phyloP scores from a whole-genome alignment of 2,797 vertebrate species.

The Heliangelus exortis region DNA sequence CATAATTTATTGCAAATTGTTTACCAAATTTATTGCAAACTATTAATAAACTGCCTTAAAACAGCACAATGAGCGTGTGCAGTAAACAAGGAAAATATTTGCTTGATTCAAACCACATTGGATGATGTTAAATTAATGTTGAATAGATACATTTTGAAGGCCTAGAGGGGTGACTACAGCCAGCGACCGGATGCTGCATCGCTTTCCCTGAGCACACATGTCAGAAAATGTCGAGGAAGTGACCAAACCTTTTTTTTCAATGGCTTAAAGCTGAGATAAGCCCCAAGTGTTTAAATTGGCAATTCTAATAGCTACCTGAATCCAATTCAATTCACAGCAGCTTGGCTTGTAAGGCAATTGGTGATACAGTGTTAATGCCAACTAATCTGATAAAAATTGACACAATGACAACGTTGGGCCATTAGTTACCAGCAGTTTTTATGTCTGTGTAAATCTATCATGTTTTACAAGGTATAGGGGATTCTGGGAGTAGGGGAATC shows the following conservation, averaged over 20 bases:
- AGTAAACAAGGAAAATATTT: conserved; percentile 77
- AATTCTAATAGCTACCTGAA: conserved; percentile 72
- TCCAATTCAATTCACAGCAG: conserved; percentile 57
- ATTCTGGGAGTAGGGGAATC: conserved; percentile 33
- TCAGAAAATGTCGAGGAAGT: conserved; percentile 57
- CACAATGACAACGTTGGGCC: conserved; percentile 48
- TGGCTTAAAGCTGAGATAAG: conserved; percentile 69
- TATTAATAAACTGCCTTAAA: conserved; percentile 76
- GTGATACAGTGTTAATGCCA: conserved; percentile 70
- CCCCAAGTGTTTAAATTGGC: conserved; percentile 59
- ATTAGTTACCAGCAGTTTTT: conserved; percentile 67
- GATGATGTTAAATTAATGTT: conserved; percentile 65
- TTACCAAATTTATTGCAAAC: conserved; percentile 76
- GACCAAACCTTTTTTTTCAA: conserved; percentile 69
- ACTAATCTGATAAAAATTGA: conserved; percentile 73
- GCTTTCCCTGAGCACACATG: conserved; percentile 45
- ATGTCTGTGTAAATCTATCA: conserved; percentile 70
- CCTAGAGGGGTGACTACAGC: conserved; percentile 48
- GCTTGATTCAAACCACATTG: conserved; percentile 77
- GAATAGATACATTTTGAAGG: conserved; percentile 63
- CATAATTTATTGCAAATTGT: conserved; percentile 79
- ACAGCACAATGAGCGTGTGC: conserved; percentile 65
- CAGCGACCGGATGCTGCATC: conserved; percentile 27
- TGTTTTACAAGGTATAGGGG: conserved; percentile 57
- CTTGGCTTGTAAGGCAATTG: conserved; percentile 69